Conservation (phyloP, 2,797 vertebrate genomes). For the Pterois miles region DNA sequence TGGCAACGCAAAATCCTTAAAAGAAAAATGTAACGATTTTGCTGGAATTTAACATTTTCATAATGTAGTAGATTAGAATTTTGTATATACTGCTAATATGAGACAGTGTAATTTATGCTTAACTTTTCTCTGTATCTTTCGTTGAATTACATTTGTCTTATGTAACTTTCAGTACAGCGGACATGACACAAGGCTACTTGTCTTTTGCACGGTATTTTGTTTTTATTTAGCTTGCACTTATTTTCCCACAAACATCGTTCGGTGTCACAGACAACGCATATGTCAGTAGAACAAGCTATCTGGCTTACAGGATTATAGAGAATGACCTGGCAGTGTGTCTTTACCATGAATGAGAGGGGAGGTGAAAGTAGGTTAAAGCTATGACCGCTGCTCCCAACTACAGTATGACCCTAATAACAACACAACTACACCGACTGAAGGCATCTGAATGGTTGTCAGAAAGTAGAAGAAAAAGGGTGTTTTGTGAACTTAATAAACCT, state of each 20-base stretch:
- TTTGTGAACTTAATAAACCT: not conserved
- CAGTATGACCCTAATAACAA: not conserved
- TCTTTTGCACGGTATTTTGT: not conserved
- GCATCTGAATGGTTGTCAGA: not conserved
- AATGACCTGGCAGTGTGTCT: slow-evolving; percentile 19
- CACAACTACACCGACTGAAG: not conserved
- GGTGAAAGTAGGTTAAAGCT: slow-evolving; percentile 24
- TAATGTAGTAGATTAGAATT: not conserved
- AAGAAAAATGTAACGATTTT: not conserved
- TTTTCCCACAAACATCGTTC: not conserved
- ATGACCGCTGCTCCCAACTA: not conserved
- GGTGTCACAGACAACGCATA: not conserved
- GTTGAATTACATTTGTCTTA: not conserved
- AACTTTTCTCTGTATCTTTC: not conserved
- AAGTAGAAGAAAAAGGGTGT: not conserved
- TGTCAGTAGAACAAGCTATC: slow-evolving; percentile 13
- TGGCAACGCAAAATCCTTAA: not conserved
- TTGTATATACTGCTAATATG: not conserved
- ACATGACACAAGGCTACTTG: not conserved
- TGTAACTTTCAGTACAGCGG: slow-evolving; percentile 5
- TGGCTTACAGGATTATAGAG: slow-evolving; percentile 20
- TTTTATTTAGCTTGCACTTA: not conserved
- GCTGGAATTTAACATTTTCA: not conserved
- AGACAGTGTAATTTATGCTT: not conserved
- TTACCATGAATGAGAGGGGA: slow-evolving; percentile 2